Evolutionary conservation across 2,888 invertebrate genomes (phyloP).

Genomic region (Drosophila barbarae): DNA sequence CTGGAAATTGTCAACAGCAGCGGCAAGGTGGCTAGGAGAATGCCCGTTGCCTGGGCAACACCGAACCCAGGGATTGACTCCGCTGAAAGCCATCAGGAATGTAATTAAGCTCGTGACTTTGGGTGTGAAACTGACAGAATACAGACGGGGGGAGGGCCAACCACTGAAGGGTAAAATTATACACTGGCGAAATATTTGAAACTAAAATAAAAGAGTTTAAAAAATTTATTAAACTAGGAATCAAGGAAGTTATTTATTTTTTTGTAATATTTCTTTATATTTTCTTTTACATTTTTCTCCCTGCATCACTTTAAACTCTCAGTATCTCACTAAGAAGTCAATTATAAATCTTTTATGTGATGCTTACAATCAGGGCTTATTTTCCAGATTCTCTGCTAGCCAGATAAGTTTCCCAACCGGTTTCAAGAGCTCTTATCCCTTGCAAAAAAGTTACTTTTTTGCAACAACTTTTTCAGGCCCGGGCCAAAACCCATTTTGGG

Average conservation of each 20-base stretch:
- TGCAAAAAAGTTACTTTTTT: conserved; percentile 28
- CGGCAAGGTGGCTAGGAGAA: conserved; percentile 29
- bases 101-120: conserved; percentile 65
- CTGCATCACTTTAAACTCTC: background rate
- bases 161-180: background rate
- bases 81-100: conserved; percentile 43
- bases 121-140: conserved; percentile 35
- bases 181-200: background rate
- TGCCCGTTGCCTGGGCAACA: conserved; percentile 41
- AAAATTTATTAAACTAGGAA: background rate
- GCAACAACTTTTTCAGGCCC: conserved; percentile 27
- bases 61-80: conserved; percentile 41
- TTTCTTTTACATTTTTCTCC: background rate
- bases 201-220: background rate
- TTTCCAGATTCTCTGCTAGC: conserved; percentile 1
- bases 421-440: conserved; percentile 18
- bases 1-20: conserved; percentile 61
- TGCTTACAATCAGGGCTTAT: conserved; percentile 2
- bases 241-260: background rate
- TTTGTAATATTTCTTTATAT: background rate
- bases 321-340: conserved; percentile 8
- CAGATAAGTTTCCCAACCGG: conserved; percentile 17
- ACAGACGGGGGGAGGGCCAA: background rate
- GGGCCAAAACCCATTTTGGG: conserved; percentile 9
- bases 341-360: conserved; percentile 30